Evolutionary conservation across 1,140 invertebrate genomes (phyloP).

Genomic region (Phenacoccus solenopsis): DNA sequence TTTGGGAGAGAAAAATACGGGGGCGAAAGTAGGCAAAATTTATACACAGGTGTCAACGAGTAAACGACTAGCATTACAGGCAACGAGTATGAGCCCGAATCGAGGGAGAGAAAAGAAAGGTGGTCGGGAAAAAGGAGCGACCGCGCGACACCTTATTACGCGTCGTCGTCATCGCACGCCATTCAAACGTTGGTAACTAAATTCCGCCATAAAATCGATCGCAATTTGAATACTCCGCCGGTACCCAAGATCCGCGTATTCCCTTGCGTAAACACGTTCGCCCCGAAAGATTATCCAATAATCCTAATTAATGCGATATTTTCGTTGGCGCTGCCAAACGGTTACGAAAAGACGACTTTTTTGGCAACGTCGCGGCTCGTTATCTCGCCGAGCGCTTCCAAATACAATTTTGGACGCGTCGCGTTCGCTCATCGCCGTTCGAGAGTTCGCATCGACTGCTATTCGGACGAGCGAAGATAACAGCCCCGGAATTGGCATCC

Average conservation of each 20-base stretch:
- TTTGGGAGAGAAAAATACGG: too few relatives aligned
- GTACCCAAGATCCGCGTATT: not conserved
- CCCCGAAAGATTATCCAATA: conserved; percentile 12
- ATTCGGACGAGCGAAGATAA: conserved; percentile 4
- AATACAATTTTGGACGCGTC: conserved; percentile 8
- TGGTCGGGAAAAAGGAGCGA: not conserved
- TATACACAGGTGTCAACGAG: not conserved
- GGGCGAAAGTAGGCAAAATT: not conserved
- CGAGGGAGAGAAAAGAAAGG: too few relatives aligned
- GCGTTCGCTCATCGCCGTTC: not conserved
- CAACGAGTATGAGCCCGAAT: not conserved
- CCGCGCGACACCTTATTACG: not conserved
- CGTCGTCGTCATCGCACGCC: not conserved
- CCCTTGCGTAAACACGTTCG: conserved; percentile 4
- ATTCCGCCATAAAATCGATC: not conserved
- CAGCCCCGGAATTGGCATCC: conserved; percentile 15
- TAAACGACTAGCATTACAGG: not conserved
- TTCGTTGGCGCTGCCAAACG: conserved; percentile 9
- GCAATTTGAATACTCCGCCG: conserved; percentile 5
- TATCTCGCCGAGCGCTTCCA: conserved; percentile 8
- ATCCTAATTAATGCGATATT: conserved; percentile 18
- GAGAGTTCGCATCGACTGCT: not conserved
- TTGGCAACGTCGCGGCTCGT: conserved; percentile 15
- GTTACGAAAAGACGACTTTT: conserved; percentile 12
- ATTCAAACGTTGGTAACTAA: not conserved